Base-by-base conservation (phyloP, 2,888 invertebrate genomes). In the Orchestes rusci region DNA sequence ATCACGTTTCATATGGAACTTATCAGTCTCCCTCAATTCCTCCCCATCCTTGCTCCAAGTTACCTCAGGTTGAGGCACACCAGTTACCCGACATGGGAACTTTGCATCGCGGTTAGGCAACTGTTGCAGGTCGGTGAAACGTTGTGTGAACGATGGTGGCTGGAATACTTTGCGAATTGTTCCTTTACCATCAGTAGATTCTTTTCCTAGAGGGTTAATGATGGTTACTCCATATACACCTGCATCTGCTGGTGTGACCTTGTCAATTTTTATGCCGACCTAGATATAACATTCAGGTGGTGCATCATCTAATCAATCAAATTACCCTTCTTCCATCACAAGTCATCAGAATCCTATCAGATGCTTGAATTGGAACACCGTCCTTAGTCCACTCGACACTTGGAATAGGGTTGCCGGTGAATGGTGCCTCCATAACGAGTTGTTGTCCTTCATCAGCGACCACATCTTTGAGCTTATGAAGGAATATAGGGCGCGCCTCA, bases 41-140 rank as follows among this genome's bases (percentile, higher is more conserved):
- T 77, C 73, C 4, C 86, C 89, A 67, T 92, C 80, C 69, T 84
- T 86, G 69, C 79, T 86, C 95, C 95, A 96, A 1, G 77, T 72
- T 15, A 95, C 75, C 7, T 89, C 87, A 0, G 95, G 94, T 32
- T 77, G 73, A 0, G 92, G 92, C 3, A 89, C 76, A 5, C 91
- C 91, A 38, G 75, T 77, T 0, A 91, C 80, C 2, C 86, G 79
- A 1, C 85, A 89, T 0, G 83, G 77, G 67, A 92, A 85, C 60
- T 89, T 90, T 2, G 84, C 87, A 66, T 89, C 88, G 61, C 80
- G 78, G 20, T 77, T 79, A 12, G 84, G 83, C 12, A 86, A 67
- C 78, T 81, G 81, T 61, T 80, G 80, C n/a, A 78, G 65, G 62
- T 82, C 81, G 2, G 73, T 73, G 60, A 82, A 79, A 50, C 72